These are phyloP conservation scores for Noctua fimbriata DNA, from an alignment of 2,888 invertebrate species.

Conservation along the genomic window DNA sequence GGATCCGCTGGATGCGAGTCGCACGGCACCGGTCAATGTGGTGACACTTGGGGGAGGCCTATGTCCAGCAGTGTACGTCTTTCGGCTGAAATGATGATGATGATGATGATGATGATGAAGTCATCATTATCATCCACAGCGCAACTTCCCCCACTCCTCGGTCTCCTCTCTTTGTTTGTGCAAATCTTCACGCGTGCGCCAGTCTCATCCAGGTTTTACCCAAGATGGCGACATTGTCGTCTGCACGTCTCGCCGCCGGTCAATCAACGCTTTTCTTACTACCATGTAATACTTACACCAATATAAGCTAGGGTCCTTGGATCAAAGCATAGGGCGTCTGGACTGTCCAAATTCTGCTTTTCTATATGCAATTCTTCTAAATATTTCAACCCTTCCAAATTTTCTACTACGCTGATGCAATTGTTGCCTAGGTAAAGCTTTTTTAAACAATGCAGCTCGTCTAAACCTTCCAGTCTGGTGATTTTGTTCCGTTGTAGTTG, in stretches of 20 bases:
- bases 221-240: background rate
- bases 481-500: constrained; percentile 96
- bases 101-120: no score
- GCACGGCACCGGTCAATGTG: no score
- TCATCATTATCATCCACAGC: background rate
- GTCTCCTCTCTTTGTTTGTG: background rate
- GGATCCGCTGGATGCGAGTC: no score
- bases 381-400: constrained; percentile 90
- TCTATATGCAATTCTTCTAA: constrained; percentile 93
- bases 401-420: constrained; percentile 92
- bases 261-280: background rate
- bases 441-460: constrained; percentile 91
- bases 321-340: constrained; percentile 92
- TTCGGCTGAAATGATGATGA: no score
- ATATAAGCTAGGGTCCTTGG: constrained; percentile 90
- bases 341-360: constrained; percentile 90
- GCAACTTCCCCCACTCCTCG: background rate
- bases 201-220: background rate
- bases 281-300: constrained; percentile 84
- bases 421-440: constrained; percentile 95
- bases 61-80: no score
- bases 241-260: background rate
- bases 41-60: no score
- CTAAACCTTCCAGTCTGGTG: constrained; percentile 92
- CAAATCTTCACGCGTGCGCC: background rate